These are phyloP conservation scores for Thinocorus orbignyianus DNA, from an alignment of 2,113 vertebrate species.

Conservation along the genomic window DNA sequence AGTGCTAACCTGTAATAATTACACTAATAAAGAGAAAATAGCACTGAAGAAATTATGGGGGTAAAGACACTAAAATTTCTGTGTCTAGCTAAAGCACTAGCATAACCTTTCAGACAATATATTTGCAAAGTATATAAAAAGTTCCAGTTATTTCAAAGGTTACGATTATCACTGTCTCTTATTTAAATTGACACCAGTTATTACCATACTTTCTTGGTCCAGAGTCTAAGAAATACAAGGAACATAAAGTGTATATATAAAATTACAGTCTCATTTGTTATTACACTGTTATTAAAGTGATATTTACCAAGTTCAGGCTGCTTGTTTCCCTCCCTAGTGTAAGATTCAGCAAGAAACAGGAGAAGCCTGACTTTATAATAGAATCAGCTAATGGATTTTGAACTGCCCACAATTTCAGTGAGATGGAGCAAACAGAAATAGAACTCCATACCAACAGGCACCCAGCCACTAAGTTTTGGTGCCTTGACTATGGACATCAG, in stretches of 20 bases:
- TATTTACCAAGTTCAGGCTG: neutral
- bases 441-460: neutral
- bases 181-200: constrained; percentile 59
- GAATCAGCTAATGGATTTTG: neutral
- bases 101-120: constrained; percentile 48
- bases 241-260: constrained; percentile 4
- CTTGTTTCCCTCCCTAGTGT: neutral
- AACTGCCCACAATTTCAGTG: neutral
- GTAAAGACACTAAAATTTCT: constrained; percentile 48
- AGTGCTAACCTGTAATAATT: constrained; percentile 64
- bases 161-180: constrained; percentile 42
- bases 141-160: constrained; percentile 56
- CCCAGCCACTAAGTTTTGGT: neutral
- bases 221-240: neutral
- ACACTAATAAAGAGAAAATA: constrained; percentile 62
- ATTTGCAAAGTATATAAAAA: constrained; percentile 59
- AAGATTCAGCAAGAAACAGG: neutral
- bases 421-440: neutral
- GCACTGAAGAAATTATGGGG: constrained; percentile 46
- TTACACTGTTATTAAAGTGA: constrained; percentile 20
- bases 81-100: constrained; percentile 40
- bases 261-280: constrained; percentile 30
- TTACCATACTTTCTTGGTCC: neutral
- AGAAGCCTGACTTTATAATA: neutral
- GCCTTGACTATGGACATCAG: accelerated